Evolutionary conservation across 2,113 vertebrate species (phyloP).

Genomic region (Chroicocephalus ridibundus): DNA sequence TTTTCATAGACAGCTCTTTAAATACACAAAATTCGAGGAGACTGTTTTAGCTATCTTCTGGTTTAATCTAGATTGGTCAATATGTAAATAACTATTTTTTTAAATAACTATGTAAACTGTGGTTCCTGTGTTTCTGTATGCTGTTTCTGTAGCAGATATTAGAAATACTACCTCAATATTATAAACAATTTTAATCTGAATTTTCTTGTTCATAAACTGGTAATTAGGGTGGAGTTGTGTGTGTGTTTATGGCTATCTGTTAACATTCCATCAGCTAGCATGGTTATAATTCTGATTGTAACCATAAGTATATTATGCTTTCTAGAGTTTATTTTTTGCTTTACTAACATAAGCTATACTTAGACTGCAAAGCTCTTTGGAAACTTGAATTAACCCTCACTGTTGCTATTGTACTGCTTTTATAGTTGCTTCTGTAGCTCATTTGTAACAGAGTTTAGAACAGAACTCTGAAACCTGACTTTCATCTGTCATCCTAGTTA

Average conservation of each 20-base stretch:
- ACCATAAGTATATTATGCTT: background rate
- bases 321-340: background rate
- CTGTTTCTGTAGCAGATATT: background rate
- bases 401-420: background rate
- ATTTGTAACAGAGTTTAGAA: background rate
- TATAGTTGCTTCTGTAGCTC: background rate
- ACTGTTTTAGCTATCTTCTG: background rate
- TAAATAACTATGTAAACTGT: background rate
- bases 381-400: background rate
- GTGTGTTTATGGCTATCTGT: background rate
- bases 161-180: constrained; percentile 43
- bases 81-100: background rate
- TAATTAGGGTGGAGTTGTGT: background rate
- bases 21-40: background rate
- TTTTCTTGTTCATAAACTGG: constrained; percentile 20
- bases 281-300: background rate
- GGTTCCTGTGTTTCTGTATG: background rate
- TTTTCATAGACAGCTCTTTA: background rate
- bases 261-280: background rate
- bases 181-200: constrained; percentile 26
- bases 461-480: background rate
- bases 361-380: background rate
- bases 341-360: background rate
- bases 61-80: background rate
- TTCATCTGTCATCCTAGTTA: background rate